These are phyloP conservation scores for Porites evermanni DNA, from an alignment of 92 coral and sea anemone genomes.

Conservation along the genomic window DNA sequence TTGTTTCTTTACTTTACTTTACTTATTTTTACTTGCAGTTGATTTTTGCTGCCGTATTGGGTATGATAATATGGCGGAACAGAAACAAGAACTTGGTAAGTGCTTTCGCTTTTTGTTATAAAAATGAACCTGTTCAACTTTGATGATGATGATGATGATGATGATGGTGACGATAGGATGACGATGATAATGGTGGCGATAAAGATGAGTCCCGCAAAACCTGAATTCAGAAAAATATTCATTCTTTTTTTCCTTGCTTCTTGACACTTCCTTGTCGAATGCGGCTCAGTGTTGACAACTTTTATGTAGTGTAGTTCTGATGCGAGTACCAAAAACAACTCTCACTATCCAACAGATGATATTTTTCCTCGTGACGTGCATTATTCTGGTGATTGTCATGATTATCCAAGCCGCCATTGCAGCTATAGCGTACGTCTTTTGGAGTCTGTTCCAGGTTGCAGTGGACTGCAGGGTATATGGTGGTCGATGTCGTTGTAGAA, in stretches of 20 bases:
- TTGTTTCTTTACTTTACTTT: no score
- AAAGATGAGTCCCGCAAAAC: no score
- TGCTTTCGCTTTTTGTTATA: no score
- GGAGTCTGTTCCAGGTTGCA: slow-evolving; percentile 41
- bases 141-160: no score
- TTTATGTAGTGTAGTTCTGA: neutral
- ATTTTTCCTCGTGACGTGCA: slow-evolving; percentile 62
- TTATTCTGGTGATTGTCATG: slow-evolving; percentile 49
- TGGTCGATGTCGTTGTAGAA: slow-evolving; percentile 21
- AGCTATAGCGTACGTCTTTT: slow-evolving; percentile 40
- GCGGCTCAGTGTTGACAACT: no score
- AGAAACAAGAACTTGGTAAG: slow-evolving; percentile 53
- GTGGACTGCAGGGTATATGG: slow-evolving; percentile 18
- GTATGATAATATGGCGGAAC: slow-evolving; percentile 3
- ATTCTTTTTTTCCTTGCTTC: no score
- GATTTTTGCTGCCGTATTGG: slow-evolving; percentile 36
- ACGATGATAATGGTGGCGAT: no score
- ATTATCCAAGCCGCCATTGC: slow-evolving; percentile 63
- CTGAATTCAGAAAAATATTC: no score
- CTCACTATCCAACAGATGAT: slow-evolving; percentile 41
- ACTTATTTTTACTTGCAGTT: slow-evolving; percentile 10
- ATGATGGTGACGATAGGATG: no score
- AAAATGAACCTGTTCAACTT: no score
- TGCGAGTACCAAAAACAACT: neutral
- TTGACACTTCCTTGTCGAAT: no score